A percentile compares a stretch with the other conserved stretches of the same genome.
These are phyloP conservation scores for Melanostoma scalare DNA, from an alignment of 2,888 invertebrate genomes.

Conservation along the genomic window DNA sequence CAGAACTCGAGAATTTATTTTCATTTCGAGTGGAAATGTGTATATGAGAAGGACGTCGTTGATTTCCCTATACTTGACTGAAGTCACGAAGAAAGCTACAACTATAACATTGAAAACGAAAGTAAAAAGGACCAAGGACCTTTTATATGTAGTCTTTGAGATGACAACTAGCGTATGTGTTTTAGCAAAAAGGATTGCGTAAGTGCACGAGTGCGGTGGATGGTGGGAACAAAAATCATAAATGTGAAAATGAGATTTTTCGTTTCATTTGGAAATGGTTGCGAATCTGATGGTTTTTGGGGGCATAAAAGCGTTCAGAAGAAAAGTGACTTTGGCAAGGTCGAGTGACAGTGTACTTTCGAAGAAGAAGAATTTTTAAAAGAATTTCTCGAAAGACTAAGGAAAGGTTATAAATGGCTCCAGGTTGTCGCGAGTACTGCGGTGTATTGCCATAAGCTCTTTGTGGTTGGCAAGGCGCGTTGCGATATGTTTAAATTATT, in stretches of 20 bases:
- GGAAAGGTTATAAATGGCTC: slow-evolving; percentile 70
- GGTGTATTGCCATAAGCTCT: slow-evolving; percentile 43
- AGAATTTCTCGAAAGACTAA: not conserved
- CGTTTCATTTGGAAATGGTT: slow-evolving; percentile 50
- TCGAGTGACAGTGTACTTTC: slow-evolving; percentile 45
- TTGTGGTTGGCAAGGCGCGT: slow-evolving; percentile 55
- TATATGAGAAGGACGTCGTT: slow-evolving; percentile 23
- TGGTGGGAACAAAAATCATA: slow-evolving; percentile 55
- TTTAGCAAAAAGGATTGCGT: slow-evolving; percentile 45
- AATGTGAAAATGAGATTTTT: slow-evolving; percentile 70
- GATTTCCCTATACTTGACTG: slow-evolving; percentile 66
- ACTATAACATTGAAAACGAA: slow-evolving; percentile 51
- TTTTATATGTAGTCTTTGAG: slow-evolving; percentile 8
- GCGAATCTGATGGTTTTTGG: not conserved
- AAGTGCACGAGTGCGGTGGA: slow-evolving; percentile 53
- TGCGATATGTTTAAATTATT: slow-evolving; percentile 43
- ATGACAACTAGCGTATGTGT: slow-evolving; percentile 70
- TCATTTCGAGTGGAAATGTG: slow-evolving; percentile 54
- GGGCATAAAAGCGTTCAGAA: slow-evolving; percentile 31
- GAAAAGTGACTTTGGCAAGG: slow-evolving; percentile 65
- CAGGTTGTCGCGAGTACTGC: slow-evolving; percentile 66
- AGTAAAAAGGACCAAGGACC: slow-evolving; percentile 61
- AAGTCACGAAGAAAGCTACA: slow-evolving; percentile 56
- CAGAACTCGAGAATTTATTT: slow-evolving; percentile 65
- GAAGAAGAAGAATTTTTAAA: not conserved